Evolutionary conservation across 2,113 vertebrate genomes (phyloP).

Genomic region (Gavia stellata): DNA sequence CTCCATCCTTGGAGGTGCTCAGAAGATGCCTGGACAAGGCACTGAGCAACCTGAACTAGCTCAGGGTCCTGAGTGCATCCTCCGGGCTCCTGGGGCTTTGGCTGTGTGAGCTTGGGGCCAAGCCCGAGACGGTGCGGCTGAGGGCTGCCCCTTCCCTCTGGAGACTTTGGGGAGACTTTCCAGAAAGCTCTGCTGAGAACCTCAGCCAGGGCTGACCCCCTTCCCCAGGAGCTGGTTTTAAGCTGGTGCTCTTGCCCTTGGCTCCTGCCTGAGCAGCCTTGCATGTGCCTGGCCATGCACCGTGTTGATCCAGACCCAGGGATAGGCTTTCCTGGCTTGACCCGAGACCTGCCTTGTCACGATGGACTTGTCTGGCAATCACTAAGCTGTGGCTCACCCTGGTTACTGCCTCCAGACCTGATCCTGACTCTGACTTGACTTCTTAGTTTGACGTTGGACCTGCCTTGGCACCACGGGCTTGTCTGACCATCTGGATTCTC

Average conservation of each 20-base stretch:
- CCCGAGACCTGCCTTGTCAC: not conserved
- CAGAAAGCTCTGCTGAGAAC: not conserved
- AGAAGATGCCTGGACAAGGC: not conserved
- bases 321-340: not conserved
- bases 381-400: not conserved
- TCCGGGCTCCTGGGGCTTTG: not conserved
- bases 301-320: not conserved
- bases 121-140: not conserved
- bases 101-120: fast-evolving
- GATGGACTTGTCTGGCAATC: not conserved
- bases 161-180: not conserved
- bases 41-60: not conserved
- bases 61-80: not conserved
- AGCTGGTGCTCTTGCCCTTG: not conserved
- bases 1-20: not conserved
- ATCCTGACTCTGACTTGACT: not conserved
- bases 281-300: not conserved
- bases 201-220: not conserved
- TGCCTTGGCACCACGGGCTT: not conserved
- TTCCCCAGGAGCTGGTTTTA: not conserved
- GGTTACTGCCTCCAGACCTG: not conserved
- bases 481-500: not conserved
- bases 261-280: not conserved
- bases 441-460: not conserved
- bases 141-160: not conserved